phyloP scores from a whole-genome alignment of 2,113 vertebrate species.

The Toxostoma redivivum region DNA sequence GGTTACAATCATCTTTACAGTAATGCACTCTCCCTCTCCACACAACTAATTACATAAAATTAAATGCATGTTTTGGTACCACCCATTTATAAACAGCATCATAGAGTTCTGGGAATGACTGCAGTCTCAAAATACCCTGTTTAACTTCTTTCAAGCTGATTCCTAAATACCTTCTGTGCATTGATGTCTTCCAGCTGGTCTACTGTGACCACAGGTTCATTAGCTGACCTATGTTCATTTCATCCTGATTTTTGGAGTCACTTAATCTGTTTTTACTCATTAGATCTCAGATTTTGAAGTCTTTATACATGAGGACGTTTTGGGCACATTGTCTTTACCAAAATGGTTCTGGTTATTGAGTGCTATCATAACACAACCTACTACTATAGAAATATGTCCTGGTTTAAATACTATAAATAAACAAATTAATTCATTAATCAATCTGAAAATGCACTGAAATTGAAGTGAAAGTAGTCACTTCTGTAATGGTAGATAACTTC shows the following conservation, averaged over 20 bases:
- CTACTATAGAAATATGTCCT: not conserved
- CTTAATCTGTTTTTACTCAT: not conserved
- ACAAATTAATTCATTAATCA: not conserved
- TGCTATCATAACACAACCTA: not conserved
- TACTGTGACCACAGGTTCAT: not conserved
- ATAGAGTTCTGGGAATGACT: not conserved
- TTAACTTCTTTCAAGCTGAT: not conserved
- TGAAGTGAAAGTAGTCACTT: not conserved
- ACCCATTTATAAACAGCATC: not conserved
- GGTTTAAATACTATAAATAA: not conserved
- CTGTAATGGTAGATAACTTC: not conserved
- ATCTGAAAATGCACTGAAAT: not conserved
- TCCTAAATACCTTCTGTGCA: not conserved
- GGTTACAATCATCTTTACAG: not conserved
- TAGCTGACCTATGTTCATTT: not conserved
- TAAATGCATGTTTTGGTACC: not conserved
- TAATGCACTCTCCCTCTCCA: not conserved
- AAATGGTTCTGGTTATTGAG: not conserved
- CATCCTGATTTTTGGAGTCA: not conserved
- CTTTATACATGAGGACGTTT: accelerated
- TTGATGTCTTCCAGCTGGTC: not conserved
- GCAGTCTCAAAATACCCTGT: not conserved
- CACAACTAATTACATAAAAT: not conserved
- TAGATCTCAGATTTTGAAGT: not conserved
- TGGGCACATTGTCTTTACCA: not conserved